Evolutionary conservation across 2,888 invertebrate species (phyloP).

Genomic region (Trissolcus japonicus): DNA sequence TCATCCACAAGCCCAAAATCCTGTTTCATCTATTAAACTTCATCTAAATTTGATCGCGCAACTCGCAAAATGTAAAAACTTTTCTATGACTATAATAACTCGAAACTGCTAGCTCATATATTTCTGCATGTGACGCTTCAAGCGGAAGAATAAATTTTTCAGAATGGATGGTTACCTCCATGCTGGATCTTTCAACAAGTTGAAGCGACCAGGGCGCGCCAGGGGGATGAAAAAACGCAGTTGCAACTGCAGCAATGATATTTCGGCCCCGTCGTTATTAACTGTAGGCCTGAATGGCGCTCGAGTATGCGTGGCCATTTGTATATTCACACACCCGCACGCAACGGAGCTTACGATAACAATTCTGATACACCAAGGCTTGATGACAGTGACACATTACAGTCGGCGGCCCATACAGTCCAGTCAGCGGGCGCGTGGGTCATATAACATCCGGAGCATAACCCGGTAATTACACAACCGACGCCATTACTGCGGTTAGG

Average conservation of each 20-base stretch:
- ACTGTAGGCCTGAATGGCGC: constrained; percentile 55
- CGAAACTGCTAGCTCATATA: constrained; percentile 16
- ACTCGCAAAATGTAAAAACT: constrained; percentile 10
- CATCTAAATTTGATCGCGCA: constrained; percentile 7
- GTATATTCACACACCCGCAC: constrained; percentile 22
- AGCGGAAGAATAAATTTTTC: constrained; percentile 33
- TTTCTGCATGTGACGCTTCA: constrained; percentile 12
- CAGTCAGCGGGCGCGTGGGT: constrained; percentile 59
- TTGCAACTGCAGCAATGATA: constrained; percentile 50
- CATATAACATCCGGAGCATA: constrained; percentile 69
- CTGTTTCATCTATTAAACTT: constrained; percentile 4
- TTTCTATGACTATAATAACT: constrained; percentile 10
- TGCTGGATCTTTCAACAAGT: constrained; percentile 42
- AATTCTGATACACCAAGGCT: constrained; percentile 66
- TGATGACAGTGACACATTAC: constrained; percentile 75
- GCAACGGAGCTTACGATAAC: constrained; percentile 65
- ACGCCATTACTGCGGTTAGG: constrained; percentile 65
- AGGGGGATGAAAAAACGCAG: constrained; percentile 18
- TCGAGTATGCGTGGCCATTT: constrained; percentile 17
- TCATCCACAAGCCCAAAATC: neutral
- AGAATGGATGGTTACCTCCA: constrained; percentile 7
- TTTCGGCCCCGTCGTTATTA: constrained; percentile 62
- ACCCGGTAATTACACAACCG: constrained; percentile 71
- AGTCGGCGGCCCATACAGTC: constrained; percentile 62
- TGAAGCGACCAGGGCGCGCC: constrained; percentile 7